Evolutionary conservation across 2,113 vertebrate genomes (phyloP), one percentile per base, ranked within the genome.

Genomic region (Plectropomus leopardus): DNA sequence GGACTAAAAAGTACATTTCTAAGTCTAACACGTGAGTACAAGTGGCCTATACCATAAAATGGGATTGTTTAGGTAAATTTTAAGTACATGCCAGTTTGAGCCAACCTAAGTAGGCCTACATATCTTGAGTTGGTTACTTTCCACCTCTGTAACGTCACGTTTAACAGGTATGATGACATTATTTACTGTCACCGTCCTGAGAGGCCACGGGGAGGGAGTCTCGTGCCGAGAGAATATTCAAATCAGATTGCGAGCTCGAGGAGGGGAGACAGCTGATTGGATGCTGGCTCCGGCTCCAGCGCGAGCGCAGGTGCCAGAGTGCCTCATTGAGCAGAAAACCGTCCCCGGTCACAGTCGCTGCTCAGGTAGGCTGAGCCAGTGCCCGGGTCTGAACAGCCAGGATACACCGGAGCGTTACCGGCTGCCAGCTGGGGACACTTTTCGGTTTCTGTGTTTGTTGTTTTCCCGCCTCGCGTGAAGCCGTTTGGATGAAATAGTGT

Each of bases 141-240:
- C 34, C 34, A 63, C 60, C n/a, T 44, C n/a, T 16, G 36, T 42
- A 2, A 16, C 36, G 34, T 42, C 40, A 26, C 40, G 3, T 11
- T 1, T 13, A n/a, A 44, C 60, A 45, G 40, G 60, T 28, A 28
- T 24, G n/a, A n/a, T 45, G 23, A 45, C 47, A 4, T 14, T 5
- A 24, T 53, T 24, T 10, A n/a, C n/a, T 16, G 19, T 47, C 24
- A 65, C 24, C 11, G 45, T 28, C 13, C 26, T 14, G 42, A 7
- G 42, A 45, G 15, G n/a, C 40, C 40, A 26, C 61, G 42, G 44
- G 61, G 61, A 17, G 61, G 44, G 63, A 63, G 40, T 45, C 85
- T 92, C 88, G 88, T 91, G 89, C 28, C 0, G 23, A 58, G 51
- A 2, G 55, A 92, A 94, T 95, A 95, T 96, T 96, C 94, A 95